These are phyloP conservation scores for Progne subis DNA, from an alignment of 2,113 vertebrate species.

Conservation along the genomic window DNA sequence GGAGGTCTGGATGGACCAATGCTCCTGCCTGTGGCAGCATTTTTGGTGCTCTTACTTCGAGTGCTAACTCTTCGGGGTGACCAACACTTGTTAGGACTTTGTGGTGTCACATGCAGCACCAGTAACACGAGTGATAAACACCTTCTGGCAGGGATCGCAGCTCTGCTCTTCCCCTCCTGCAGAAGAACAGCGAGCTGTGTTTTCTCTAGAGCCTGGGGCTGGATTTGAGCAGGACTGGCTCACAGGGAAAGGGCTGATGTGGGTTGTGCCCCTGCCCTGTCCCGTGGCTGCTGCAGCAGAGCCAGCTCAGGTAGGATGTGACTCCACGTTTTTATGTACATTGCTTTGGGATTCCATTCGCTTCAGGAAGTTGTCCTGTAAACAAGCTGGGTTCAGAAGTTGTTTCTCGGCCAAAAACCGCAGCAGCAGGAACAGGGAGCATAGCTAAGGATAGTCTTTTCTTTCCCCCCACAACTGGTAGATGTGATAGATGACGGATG, in stretches of 20 bases:
- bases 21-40: background rate
- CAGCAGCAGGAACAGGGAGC: background rate
- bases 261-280: background rate
- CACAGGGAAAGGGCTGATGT: background rate
- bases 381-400: background rate
- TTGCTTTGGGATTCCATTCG: background rate
- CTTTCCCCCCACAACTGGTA: background rate
- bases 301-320: background rate
- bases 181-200: background rate
- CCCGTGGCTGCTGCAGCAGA: fast-evolving
- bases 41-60: background rate
- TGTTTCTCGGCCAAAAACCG: background rate
- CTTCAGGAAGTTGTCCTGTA: background rate
- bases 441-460: background rate
- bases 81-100: fast-evolving
- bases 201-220: background rate
- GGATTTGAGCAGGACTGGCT: background rate
- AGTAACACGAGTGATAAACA: fast-evolving
- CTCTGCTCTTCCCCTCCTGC: background rate
- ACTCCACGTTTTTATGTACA: fast-evolving
- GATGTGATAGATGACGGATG: background rate
- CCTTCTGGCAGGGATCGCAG: background rate
- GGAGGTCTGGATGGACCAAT: background rate
- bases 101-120: background rate
- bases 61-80: background rate